Percentiles rank a stretch among this genome's conserved stretches.
Conservation (phyloP, 2,113 vertebrate genomes). For the Dasyornis broadbenti region DNA sequence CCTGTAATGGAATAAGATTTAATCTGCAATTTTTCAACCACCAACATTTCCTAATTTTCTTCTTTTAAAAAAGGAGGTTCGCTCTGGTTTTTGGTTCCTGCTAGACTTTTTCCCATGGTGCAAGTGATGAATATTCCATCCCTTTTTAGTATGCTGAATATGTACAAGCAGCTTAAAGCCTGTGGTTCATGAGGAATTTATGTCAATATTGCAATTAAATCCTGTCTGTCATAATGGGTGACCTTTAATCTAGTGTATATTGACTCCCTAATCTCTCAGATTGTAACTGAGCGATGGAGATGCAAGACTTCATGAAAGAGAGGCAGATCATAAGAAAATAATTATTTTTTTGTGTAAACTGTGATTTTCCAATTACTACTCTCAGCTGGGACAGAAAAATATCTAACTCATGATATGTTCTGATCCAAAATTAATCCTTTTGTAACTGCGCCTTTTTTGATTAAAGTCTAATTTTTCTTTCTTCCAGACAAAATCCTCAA, state of each 20-base stretch:
- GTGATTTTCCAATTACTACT: conserved; percentile 69
- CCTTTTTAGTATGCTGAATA: background rate
- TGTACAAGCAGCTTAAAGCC: background rate
- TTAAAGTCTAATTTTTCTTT: conserved; percentile 17
- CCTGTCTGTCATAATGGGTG: conserved; percentile 43
- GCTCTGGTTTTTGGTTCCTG: background rate
- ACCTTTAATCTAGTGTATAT: conserved; percentile 55
- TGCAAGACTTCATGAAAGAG: conserved; percentile 40
- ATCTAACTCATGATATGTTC: conserved; percentile 11
- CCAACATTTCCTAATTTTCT: background rate
- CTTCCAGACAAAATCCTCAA: background rate
- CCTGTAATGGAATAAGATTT: conserved; percentile 55
- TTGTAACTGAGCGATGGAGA: conserved; percentile 53
- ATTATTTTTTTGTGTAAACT: conserved; percentile 38
- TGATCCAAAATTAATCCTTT: conserved; percentile 59
- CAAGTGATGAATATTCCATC: background rate
- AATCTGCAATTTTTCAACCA: conserved; percentile 38
- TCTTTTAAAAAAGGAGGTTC: background rate
- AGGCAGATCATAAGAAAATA: conserved; percentile 53
- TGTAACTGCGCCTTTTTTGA: conserved; percentile 49
- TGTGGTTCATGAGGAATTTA: background rate
- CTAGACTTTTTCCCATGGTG: background rate
- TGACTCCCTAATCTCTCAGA: conserved; percentile 50
- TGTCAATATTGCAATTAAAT: conserved; percentile 59
- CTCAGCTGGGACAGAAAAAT: conserved; percentile 55